Evolutionary conservation across 1,140 invertebrate genomes (phyloP), one percentile per base, ranked within the genome.

Genomic region (Kradibia gibbosae): DNA sequence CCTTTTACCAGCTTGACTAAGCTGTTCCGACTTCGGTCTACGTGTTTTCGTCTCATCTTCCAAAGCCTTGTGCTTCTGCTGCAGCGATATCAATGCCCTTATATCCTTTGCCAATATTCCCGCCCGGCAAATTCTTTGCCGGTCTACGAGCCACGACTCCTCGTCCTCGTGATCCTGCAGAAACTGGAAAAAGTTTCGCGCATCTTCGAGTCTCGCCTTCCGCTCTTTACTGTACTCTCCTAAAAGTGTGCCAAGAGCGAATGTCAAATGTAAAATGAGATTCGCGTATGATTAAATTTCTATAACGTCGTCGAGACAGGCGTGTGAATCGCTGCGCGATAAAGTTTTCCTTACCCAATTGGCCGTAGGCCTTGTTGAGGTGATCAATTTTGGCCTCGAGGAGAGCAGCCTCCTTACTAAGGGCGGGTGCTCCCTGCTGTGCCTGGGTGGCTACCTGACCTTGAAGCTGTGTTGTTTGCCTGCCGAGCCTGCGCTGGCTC

Each of bases 1-100:
- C 71, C 94, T 93, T 81, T 94, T 93, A 8, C 96, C 96, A 13
- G 93, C 93, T 73, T 94, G 93, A 76, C 94, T 94, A 62, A 98
- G 91, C 87, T 96, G 95, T 79, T 96, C 94, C 36, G 94, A 96
- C 87, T 96, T 95, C 5, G 94, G 94, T 87, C 94, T 94, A 25
- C 97, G 91, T 0, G 96, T 95, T 86, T 97, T 95, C 91, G 99
- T 96, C 91, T 99, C 98, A 87, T 98, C 97, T 87, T 98, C 94
- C 1, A 99, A 86, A 0, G 96, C 96, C 87, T 99, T 99, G 88
- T 99, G 98, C 87, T 99, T 99, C 88, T 99, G 98, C 83, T 98
- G 95, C 48, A 99, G 90, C 34, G 96, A 96, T 67, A 97, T 93
- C 7, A 98, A 97, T 0, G 96, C 97, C 65, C 96, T 92, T 28